A percentile compares a stretch with the other conserved stretches of the same genome.
These are phyloP conservation scores for Carlito syrichta DNA, from an alignment of 2,113 vertebrate genomes.

Conservation along the genomic window DNA sequence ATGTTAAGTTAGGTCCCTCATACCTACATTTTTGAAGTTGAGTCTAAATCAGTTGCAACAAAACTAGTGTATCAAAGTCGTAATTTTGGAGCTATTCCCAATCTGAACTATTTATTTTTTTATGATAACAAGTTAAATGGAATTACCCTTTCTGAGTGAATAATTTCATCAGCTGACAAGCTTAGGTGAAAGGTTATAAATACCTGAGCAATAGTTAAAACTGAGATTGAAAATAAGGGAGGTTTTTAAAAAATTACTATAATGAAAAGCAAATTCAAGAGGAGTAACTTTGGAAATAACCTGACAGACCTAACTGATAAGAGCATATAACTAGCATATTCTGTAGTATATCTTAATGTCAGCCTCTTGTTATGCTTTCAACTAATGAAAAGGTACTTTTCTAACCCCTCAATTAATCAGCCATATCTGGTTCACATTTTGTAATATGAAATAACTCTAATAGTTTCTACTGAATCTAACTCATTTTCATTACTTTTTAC, in stretches of 20 bases:
- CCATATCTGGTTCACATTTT: constrained; percentile 61
- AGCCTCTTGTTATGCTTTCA: constrained; percentile 52
- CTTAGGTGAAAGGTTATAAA: constrained; percentile 55
- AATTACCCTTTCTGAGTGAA: constrained; percentile 33
- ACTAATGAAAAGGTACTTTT: constrained; percentile 63
- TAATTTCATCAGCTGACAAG: constrained; percentile 64
- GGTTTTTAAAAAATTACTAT: constrained; percentile 31
- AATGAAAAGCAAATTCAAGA: constrained; percentile 64
- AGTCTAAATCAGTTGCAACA: constrained; percentile 21
- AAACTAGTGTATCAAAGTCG: constrained; percentile 7
- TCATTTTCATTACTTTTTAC: constrained; percentile 58
- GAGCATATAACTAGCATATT: constrained; percentile 40
- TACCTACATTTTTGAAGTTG: constrained; percentile 18
- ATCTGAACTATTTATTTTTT: constrained; percentile 54
- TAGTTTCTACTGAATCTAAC: constrained; percentile 23
- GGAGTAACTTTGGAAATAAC: constrained; percentile 58
- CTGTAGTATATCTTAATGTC: constrained; percentile 47
- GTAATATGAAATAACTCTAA: constrained; percentile 46
- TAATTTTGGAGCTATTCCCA: not conserved
- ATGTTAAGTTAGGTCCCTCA: not conserved
- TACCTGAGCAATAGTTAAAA: constrained; percentile 50
- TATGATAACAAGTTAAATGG: constrained; percentile 45
- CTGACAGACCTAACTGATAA: constrained; percentile 44
- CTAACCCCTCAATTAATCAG: constrained; percentile 69
- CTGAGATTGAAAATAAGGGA: constrained; percentile 49